phyloP scores from a whole-genome alignment of 1,140 invertebrate genomes.

The Drosophila quadrilineata region DNA sequence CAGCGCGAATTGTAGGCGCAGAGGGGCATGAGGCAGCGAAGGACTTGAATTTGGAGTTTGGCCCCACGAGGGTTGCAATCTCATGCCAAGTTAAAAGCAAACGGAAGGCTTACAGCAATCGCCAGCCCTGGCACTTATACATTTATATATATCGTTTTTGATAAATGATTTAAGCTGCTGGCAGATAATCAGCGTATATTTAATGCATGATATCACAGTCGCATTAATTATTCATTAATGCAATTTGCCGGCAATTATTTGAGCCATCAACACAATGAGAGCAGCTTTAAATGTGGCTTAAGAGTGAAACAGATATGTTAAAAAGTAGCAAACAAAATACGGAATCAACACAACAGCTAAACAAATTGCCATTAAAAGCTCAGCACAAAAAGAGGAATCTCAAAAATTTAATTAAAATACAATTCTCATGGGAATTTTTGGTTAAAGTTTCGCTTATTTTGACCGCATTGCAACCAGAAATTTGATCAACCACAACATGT shows the following conservation, averaged over 20 bases:
- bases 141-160: neutral
- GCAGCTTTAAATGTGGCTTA: too few species aligned
- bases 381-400: neutral
- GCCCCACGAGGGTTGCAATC: too few species aligned
- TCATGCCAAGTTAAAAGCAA: too few species aligned
- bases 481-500: conserved; percentile 15
- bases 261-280: too few species aligned
- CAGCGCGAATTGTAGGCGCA: conserved; percentile 1
- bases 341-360: too few species aligned
- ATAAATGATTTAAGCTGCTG: neutral
- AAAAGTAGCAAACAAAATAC: neutral
- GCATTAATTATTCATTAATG: conserved; percentile 44
- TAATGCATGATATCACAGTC: conserved; percentile 12
- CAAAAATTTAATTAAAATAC: conserved; percentile 47
- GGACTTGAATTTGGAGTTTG: too few species aligned
- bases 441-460: conserved; percentile 27
- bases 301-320: neutral
- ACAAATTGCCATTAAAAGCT: too few species aligned
- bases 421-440: conserved; percentile 35
- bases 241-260: conserved; percentile 21
- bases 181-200: conserved; percentile 5
- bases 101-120: neutral
- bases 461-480: conserved; percentile 10
- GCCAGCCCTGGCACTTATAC: neutral
- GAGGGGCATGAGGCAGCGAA: neutral